Base-by-base conservation (phyloP, 2,113 vertebrate species). In the Halcyon senegalensis region DNA sequence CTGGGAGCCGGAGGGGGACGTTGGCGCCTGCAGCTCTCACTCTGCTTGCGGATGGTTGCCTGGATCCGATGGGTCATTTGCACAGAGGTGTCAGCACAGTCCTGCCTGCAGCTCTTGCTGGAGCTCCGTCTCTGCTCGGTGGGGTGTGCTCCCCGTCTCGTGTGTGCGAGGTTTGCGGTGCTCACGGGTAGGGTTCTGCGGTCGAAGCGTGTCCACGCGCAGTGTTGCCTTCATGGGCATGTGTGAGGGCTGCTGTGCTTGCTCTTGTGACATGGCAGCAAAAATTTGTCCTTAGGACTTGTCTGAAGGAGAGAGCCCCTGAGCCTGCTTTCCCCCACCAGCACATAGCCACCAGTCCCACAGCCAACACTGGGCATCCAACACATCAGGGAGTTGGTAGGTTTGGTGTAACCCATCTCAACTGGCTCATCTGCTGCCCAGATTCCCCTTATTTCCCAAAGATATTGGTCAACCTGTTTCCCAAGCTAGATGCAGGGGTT, bases 151-250 rank as follows among this genome's bases (percentile, higher is more conserved):
- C 5, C 0, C 44, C 3, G 8, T 11, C 48, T 79, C 31, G 55
- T 7, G 7, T 7, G 11, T 4, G 18, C 11, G 14, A 55, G 63
- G 27, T 41, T 73, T 62, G 12, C n/a, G 1, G 46, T 1, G 30
- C 64, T 66, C 5, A 0, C 0, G 4, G 55, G 50, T 67, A 84
- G 73, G 48, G 76, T 18, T 72, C 66, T 11, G 70, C 0, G 1
- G 53, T 48, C 0, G 0, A 37, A 90, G 55, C 0, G 1, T 13
- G 35, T 16, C 1, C 8, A 19, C 2, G 4, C 17, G 12, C 35
- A 70, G 33, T 16, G 7, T 27, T 48, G 66, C 55, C 50, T 12
- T 16, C 43, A 33, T 3, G 33, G 59, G 37, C 31, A 0, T 7
- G 27, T 0, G 0, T 7, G 12, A 11, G 48, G 33, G 35, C 23